Conservation (phyloP, 1,140 invertebrate genomes). For the Pseudomyrmex sp. region DNA sequence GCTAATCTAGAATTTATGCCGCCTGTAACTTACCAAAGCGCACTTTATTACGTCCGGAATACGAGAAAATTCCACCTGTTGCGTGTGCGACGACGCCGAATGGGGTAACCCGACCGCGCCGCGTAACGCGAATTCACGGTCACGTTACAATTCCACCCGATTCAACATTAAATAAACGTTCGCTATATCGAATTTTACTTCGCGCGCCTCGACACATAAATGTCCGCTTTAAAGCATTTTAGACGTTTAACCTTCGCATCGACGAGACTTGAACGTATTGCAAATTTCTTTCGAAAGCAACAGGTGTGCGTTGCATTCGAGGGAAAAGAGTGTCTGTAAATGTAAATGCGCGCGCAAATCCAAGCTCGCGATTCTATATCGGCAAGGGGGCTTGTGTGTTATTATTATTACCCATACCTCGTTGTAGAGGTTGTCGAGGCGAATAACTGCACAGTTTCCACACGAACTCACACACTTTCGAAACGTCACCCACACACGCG, state of each 20-base stretch:
- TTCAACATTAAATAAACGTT: constrained; percentile 1
- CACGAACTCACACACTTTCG: neutral
- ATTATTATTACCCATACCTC: neutral
- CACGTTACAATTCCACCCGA: constrained; percentile 27
- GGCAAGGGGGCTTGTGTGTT: neutral
- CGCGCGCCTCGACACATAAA: neutral
- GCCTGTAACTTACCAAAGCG: constrained; percentile 42
- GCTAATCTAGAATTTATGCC: constrained; percentile 65
- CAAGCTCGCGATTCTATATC: too few species aligned
- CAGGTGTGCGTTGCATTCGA: neutral
- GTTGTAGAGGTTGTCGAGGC: neutral
- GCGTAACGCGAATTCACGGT: constrained; percentile 45
- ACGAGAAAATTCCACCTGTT: constrained; percentile 52
- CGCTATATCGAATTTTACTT: constrained; percentile 37
- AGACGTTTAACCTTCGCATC: too few species aligned
- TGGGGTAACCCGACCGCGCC: constrained; percentile 23
- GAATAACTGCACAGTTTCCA: neutral
- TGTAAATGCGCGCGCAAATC: too few species aligned
- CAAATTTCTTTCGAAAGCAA: neutral
- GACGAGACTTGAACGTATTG: neutral
- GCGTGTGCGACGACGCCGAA: constrained; percentile 37
- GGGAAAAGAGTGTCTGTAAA: neutral
- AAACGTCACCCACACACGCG: neutral
- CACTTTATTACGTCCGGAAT: constrained; percentile 58
- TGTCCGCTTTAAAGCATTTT: neutral